phyloP scores from a whole-genome alignment of 2,888 invertebrate species.

The Sinohyriopsis cumingii region DNA sequence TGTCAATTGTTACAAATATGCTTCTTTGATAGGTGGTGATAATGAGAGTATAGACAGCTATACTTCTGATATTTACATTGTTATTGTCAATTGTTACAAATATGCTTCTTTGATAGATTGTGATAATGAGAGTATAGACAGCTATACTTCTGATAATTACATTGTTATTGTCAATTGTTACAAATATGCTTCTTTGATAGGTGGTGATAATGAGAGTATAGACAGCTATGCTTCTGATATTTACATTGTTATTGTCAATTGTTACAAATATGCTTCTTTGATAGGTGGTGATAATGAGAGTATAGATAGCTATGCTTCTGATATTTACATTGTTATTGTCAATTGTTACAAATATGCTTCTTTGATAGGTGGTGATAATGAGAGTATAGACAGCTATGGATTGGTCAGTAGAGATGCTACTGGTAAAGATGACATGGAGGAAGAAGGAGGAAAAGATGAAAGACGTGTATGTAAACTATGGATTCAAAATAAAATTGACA shows the following conservation, averaged over 20 bases:
- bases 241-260: too few species aligned
- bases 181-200: constrained; percentile 16
- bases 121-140: constrained; percentile 58
- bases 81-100: too few species aligned
- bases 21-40: constrained; percentile 39
- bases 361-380: constrained; percentile 47
- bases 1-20: too few species aligned
- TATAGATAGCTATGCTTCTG: constrained; percentile 8
- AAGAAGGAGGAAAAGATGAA: constrained; percentile 7
- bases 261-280: not conserved
- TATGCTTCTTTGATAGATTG: constrained; percentile 25
- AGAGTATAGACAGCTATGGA: constrained; percentile 54
- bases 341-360: too few species aligned
- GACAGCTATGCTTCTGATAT: too few species aligned
- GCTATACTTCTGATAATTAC: too few species aligned
- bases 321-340: too few species aligned
- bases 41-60: constrained; percentile 52
- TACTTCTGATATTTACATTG: too few species aligned
- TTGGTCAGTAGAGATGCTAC: constrained; percentile 50
- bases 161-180: too few species aligned
- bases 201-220: constrained; percentile 55
- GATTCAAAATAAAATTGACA: too few species aligned
- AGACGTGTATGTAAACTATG: too few species aligned
- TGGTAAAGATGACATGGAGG: constrained; percentile 46
- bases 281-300: constrained; percentile 55